Conservation (phyloP, 2,888 invertebrate genomes). For the Tortricodes alternella region DNA sequence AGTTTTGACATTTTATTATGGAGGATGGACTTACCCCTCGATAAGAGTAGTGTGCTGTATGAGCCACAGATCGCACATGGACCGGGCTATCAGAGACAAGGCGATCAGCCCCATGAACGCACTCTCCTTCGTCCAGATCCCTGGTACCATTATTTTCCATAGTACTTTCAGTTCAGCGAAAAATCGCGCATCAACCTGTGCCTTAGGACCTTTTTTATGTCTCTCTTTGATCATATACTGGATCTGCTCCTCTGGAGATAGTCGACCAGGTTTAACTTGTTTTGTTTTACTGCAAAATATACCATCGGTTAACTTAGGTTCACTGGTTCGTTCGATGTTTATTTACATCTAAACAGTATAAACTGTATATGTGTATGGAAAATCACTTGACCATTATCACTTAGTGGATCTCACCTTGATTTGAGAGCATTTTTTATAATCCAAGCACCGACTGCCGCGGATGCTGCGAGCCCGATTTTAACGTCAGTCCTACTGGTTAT, state of each 20-base stretch:
- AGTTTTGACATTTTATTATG: background rate
- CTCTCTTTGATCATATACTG: slow-evolving; percentile 91
- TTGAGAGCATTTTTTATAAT: slow-evolving; percentile 70
- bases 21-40: slow-evolving; percentile 87
- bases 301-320: background rate
- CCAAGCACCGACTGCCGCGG: slow-evolving; percentile 75
- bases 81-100: slow-evolving; percentile 90
- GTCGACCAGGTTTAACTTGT: slow-evolving; percentile 45
- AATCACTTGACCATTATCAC: slow-evolving; percentile 12
- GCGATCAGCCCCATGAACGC: slow-evolving; percentile 90
- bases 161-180: slow-evolving; percentile 86
- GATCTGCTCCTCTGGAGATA: slow-evolving; percentile 86
- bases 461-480: slow-evolving; percentile 78
- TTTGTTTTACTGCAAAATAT: slow-evolving; percentile 41
- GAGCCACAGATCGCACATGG: slow-evolving; percentile 98
- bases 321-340: background rate
- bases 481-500: slow-evolving; percentile 81
- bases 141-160: slow-evolving; percentile 90
- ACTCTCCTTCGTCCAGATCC: slow-evolving; percentile 89
- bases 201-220: slow-evolving; percentile 83
- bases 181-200: slow-evolving; percentile 89
- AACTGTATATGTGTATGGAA: slow-evolving; percentile 14
- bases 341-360: background rate
- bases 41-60: slow-evolving; percentile 96
- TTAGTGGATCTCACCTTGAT: slow-evolving; percentile 51